These are phyloP conservation scores for Sitobion miscanthi DNA, from an alignment of 1,140 invertebrate species.

Conservation along the genomic window DNA sequence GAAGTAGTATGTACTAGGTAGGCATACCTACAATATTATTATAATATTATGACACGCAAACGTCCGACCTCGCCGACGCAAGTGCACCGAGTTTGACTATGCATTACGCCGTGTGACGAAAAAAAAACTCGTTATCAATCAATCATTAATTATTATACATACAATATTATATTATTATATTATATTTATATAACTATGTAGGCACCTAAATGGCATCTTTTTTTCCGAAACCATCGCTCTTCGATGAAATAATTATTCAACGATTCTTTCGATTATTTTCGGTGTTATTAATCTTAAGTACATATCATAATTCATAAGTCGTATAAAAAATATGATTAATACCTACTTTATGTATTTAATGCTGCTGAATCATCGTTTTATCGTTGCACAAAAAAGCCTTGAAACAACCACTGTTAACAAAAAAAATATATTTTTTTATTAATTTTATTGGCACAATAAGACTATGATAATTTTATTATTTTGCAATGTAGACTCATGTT, in stretches of 20 bases:
- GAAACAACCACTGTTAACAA: background rate
- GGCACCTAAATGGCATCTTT: background rate
- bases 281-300: background rate
- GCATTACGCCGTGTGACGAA: conserved; percentile 2
- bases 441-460: background rate
- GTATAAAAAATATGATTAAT: background rate
- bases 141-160: too few species aligned
- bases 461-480: background rate
- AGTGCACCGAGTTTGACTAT: conserved; percentile 39
- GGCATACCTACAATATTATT: background rate
- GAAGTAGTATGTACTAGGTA: background rate
- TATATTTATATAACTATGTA: too few species aligned
- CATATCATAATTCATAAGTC: background rate
- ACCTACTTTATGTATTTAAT: background rate
- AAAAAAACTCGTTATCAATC: background rate
- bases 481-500: background rate
- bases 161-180: too few species aligned
- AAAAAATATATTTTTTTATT: background rate
- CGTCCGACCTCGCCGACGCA: background rate
- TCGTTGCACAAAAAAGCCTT: background rate
- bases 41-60: background rate
- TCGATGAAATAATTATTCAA: background rate
- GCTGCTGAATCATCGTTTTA: background rate
- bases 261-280: background rate
- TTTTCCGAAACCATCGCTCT: background rate